Evolutionary conservation across 2,797 vertebrate genomes (phyloP), one percentile per base, ranked within the genome.

Genomic region (Melopsittacus undulatus): DNA sequence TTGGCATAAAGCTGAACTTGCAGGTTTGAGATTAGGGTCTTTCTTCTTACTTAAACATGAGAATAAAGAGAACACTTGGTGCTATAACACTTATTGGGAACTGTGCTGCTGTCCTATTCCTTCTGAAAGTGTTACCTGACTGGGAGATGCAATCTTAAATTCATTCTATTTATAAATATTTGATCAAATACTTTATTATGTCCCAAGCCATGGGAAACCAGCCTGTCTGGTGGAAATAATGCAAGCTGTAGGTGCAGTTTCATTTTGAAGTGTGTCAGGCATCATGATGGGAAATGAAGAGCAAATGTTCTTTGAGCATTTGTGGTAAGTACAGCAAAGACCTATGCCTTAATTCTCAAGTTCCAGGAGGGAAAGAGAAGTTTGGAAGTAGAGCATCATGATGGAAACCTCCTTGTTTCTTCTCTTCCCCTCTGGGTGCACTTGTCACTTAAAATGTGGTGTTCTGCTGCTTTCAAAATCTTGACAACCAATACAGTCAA

Each of bases 101-200:
- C 9, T 42, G 6, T 69, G 40, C 40, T 4, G 0, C 73, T 80
- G 9, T 52, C 61, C 84, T 72, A 0, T 64, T 85, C 40, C 30
- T 63, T 57, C 56, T 42, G 69, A 66, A 92, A 83, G 13, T 36
- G 11, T 64, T 67, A 72, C 12, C n/a, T 61, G 59, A 15, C 61
- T 63, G n/a, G 59, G 29, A 90, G 57, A 54, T 30, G 27, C 7
- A 48, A 27, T 72, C 45, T 83, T 23, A 23, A 59, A 72, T 66
- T 83, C 36, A 16, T 54, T 19, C 23, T 89, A 34, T 56, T 75
- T 62, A 81, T 94, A 85, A 94, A 83, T 92, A 90, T 73, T 89
- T 91, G 54, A 87, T 95, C 62, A 86, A 91, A 62, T 72, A 68
- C 18, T 77, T 51, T 21, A 40, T 81, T 9, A 14, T 89, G 23